These are phyloP conservation scores for Phalacrocorax carbo DNA, from an alignment of 2,113 vertebrate genomes.

Conservation along the genomic window DNA sequence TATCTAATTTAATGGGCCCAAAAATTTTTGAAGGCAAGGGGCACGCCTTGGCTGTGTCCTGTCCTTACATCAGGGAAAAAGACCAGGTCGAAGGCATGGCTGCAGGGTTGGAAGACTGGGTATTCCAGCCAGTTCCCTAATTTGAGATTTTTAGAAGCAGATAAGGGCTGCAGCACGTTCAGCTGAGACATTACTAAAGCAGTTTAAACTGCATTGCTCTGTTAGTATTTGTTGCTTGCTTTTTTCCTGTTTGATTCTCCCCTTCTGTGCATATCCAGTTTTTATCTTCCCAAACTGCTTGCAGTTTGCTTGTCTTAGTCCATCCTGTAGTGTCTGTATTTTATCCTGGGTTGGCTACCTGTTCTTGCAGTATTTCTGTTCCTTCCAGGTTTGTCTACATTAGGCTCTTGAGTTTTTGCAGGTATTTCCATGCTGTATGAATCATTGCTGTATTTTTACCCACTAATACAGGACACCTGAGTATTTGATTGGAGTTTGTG, in stretches of 20 bases:
- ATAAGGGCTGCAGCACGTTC: background rate
- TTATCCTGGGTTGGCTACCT: background rate
- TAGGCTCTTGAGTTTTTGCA: no score
- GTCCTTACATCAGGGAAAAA: background rate
- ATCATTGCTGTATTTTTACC: background rate
- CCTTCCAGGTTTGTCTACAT: background rate
- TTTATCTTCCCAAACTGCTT: background rate
- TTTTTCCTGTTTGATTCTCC: background rate
- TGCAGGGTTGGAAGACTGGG: background rate
- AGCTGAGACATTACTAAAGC: background rate
- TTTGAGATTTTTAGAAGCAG: background rate
- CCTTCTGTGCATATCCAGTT: background rate
- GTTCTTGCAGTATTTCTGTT: background rate
- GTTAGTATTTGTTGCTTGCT: background rate
- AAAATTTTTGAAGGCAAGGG: background rate
- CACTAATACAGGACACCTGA: background rate
- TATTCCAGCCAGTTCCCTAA: background rate
- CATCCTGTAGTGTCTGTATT: background rate
- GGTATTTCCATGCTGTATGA: background rate
- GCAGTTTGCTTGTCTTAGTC: background rate
- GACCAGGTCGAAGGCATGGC: background rate
- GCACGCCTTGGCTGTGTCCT: background rate
- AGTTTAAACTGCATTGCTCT: background rate
- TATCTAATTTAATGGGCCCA: background rate
- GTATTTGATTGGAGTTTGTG: background rate